Base-by-base conservation (phyloP, 2,113 vertebrate species). In the Protomyctophum bolini region DNA sequence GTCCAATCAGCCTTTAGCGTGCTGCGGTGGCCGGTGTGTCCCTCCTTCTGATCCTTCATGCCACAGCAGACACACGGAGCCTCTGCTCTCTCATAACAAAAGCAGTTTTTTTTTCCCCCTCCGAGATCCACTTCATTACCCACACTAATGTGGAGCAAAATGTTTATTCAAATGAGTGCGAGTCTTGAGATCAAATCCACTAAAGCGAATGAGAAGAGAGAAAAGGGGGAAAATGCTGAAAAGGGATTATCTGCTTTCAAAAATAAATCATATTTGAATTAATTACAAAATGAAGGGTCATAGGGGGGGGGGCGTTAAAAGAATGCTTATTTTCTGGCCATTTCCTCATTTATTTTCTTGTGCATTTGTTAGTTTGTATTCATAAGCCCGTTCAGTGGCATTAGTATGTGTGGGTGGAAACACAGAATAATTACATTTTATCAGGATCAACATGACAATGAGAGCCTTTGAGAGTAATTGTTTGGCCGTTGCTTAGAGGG, bases 111-210 rank as follows among this genome's bases (percentile, higher is more conserved):
- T 33, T 81, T 85, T 83, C 77, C 85, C 86, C 33, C 80, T 85
- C 73, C 54, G 59, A 90, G 87, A 89, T 88, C 83, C 89, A 91
- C 89, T 92, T 91, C 90, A 92, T 93, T 92, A 91, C 80, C 81
- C 86, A 79, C 79, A 87, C 87, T 88, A 92, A 90, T 86, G 87
- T 68, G 77, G 81, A 86, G 80, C 76, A 86, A 91, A 90, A 89
- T 87, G 83, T 91, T 90, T 92, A 91, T 92, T 92, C 83, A 91
- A 91, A 92, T 89, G 81, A 86, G 83, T 80, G 33, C 33, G 33
- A 41, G 33, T 41, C 33, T 41, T 63, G 59, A 68, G 80, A 90
- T 87, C 77, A 86, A 88, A 90, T 86, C 65, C 63, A 47, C 55
- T 68, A 63, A 89, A 83, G 83, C 79, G 50, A 84, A 83, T 65